phyloP scores from a whole-genome alignment of 2,113 vertebrate species.

The Brachionichthys hirsutus region DNA sequence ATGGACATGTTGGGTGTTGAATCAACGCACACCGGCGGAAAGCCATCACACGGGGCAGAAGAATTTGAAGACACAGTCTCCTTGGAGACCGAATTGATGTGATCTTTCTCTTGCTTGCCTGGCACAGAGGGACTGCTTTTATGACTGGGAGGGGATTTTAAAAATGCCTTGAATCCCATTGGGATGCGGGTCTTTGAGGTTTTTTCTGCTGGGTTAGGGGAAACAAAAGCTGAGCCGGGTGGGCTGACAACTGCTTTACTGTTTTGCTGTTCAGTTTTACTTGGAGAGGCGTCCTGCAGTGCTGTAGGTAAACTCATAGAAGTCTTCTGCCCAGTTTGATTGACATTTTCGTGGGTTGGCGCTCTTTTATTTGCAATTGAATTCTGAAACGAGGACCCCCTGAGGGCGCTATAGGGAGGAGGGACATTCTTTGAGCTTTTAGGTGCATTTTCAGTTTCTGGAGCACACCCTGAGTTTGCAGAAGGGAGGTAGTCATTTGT shows the following conservation, averaged over 20 bases:
- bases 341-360: slow-evolving; percentile 58
- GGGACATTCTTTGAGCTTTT: slow-evolving; percentile 73
- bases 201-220: slow-evolving; percentile 75
- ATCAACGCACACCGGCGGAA: slow-evolving; percentile 39
- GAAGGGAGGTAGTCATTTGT: slow-evolving; percentile 76
- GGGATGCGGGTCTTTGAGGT: slow-evolving; percentile 82
- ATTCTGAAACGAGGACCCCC: slow-evolving; percentile 69
- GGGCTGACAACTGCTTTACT: slow-evolving; percentile 62
- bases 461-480: slow-evolving; percentile 68
- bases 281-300: slow-evolving; percentile 60
- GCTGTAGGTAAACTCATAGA: slow-evolving; percentile 57
- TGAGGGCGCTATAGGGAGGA: slow-evolving; percentile 66
- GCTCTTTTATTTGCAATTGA: slow-evolving; percentile 67
- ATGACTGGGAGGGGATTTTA: slow-evolving; percentile 84
- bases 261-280: slow-evolving; percentile 63
- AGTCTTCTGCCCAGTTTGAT: slow-evolving; percentile 65
- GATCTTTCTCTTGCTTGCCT: slow-evolving; percentile 91
- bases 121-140: slow-evolving; percentile 81
- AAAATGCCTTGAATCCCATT: slow-evolving; percentile 83
- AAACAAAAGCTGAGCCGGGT: slow-evolving; percentile 46
- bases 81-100: slow-evolving; percentile 85
- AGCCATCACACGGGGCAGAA: slow-evolving; percentile 48
- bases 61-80: slow-evolving; percentile 69
- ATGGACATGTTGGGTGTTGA: slow-evolving; percentile 38
- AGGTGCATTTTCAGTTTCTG: slow-evolving; percentile 65